A percentile compares a stretch with the other conserved stretches of the same genome.
Conservation (phyloP, 2,797 vertebrate species). For the Oophaga sylvatica region DNA sequence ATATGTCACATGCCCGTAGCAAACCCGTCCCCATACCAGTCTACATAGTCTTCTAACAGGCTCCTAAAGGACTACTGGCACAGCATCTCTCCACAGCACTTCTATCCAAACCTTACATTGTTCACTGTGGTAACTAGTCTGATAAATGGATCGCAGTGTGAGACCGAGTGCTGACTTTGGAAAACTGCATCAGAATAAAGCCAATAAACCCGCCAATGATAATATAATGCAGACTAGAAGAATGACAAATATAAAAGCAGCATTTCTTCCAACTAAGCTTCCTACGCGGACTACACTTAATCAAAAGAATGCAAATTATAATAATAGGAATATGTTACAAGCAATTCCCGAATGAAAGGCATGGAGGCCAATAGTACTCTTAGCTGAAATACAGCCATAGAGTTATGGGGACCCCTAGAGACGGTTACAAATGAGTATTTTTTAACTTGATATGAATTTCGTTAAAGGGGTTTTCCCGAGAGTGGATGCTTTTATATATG, state of each 20-base stretch:
- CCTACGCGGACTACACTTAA: not conserved
- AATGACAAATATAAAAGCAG: not conserved
- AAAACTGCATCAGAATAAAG: not conserved
- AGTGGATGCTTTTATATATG: too few species aligned
- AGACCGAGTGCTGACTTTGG: constrained; percentile 9
- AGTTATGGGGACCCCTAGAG: too few species aligned
- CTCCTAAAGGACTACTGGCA: not conserved
- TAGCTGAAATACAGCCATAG: not conserved
- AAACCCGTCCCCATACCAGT: not conserved
- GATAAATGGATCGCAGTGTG: not conserved
- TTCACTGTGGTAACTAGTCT: not conserved
- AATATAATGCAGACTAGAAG: constrained; percentile 1
- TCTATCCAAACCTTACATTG: not conserved
- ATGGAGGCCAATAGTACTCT: not conserved
- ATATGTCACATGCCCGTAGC: not conserved
- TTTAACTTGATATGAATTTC: too few species aligned
- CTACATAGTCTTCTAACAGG: not conserved
- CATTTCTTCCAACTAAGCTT: not conserved
- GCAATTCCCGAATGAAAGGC: not conserved
- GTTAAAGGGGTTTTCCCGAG: too few species aligned
- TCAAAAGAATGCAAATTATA: not conserved
- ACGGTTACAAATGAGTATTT: too few species aligned
- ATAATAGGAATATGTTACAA: not conserved
- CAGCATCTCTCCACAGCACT: not conserved
- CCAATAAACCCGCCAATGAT: not conserved